Base-by-base conservation (phyloP, 2,888 invertebrate genomes). In the Ochropleura plecta region DNA sequence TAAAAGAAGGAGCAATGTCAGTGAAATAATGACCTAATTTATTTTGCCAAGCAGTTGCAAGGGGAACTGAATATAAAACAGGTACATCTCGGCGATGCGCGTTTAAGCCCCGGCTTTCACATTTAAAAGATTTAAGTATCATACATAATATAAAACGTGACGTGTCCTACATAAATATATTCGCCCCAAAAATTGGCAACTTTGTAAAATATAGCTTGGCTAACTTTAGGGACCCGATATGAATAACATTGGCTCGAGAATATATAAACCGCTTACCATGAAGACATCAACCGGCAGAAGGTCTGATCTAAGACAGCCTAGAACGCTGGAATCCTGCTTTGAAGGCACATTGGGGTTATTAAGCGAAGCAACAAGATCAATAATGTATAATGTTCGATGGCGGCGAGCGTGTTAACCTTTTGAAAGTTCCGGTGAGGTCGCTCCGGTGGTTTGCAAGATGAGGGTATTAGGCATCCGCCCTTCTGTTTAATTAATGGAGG, bases 401-500 rank as follows among this genome's bases (percentile, higher is more conserved):
- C 75, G 70, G 63, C 62, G 44, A 83, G 85, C 72, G 75, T 90
- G 86, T 88, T 88, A 88, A 88, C 89, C 89, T 88, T 87, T 86
- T 70, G 69, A 85, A 90, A 90, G 86, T 91, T 91, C 86, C 89
- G 87, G 85, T 83, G 82, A 83, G 86, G 87, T 87, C 81, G 81
- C 88, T 81, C 84, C 79, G 76, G 86, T 84, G 88, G 88, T 86
- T 86, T 79, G 84, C 83, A 89, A 89, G 87, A 89, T 83, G 88
- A 83, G 87, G 89, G 86, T 83, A 86, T 87, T 88, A 83, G 83
- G 85, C 78, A 86, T 84, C 86, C 88, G 84, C 81, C 89, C 89
- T 91, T 88, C 86, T 91, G 91, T 90, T 90, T 93, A 94, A 94
- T 94, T 94, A 94, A 94, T 93, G 90, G 88, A 85, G 90, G 90